Evolutionary conservation across 2,113 vertebrate species (phyloP).

Genomic region (Archocentrus centrarchus): DNA sequence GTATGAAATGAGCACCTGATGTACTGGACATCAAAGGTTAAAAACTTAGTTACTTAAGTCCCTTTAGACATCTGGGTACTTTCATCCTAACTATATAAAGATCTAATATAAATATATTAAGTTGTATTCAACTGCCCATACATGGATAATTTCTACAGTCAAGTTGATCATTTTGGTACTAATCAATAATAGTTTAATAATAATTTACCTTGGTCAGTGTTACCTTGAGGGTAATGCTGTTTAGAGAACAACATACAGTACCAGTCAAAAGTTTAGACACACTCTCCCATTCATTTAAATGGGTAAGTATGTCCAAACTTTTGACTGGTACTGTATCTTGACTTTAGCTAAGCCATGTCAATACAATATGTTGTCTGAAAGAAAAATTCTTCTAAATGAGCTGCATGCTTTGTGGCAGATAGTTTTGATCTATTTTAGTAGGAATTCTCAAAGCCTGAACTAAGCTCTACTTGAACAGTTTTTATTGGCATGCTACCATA

Average conservation of each 20-base stretch:
- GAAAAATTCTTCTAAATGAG: not conserved
- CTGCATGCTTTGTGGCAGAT: not conserved
- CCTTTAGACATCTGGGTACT: not conserved
- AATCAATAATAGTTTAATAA: not conserved
- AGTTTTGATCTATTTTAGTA: too few relatives aligned
- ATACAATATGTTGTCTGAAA: not conserved
- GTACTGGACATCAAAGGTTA: not conserved
- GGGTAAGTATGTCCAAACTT: too few relatives aligned
- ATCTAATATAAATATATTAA: too few relatives aligned
- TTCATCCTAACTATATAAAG: not conserved
- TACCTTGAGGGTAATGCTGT: not conserved
- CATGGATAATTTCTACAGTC: not conserved
- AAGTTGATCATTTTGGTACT: not conserved
- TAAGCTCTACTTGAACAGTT: not conserved
- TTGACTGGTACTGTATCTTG: too few relatives aligned
- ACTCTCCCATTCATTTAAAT: too few relatives aligned
- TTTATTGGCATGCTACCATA: not conserved
- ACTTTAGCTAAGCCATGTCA: not conserved
- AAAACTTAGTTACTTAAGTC: not conserved
- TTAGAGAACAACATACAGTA: not conserved
- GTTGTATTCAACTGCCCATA: too few relatives aligned
- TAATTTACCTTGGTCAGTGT: conserved; percentile 7
- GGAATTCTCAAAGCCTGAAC: not conserved
- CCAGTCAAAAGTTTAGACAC: too few relatives aligned
- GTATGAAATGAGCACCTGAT: not conserved